Evolutionary conservation across 2,113 vertebrate species (phyloP), one percentile per base, ranked within the genome.

Genomic region (Nettapus auritus): DNA sequence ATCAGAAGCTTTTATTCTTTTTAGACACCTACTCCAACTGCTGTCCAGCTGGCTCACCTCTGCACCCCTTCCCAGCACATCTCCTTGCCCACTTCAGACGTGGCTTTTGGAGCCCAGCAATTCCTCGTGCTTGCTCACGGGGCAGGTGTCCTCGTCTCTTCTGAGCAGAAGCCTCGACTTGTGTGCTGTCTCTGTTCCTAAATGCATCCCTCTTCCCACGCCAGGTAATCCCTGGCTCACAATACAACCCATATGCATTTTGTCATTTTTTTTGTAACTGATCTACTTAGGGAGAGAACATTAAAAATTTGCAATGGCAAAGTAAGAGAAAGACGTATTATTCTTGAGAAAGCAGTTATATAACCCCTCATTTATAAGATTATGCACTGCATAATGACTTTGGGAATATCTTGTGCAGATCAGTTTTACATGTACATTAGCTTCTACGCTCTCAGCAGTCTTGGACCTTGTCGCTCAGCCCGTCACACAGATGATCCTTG

Each of bases 321-420:
- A 84, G 86, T 74, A 94, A 75, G n/a, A 36, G n/a, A 46, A 81
- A 92, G 93, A 71, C 3, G 2, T 50, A 70, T 40, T 82, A 69
- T 84, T 82, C 71, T 79, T 68, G 34, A 88, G 66, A 91, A 89
- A 14, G 26, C 53, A 79, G 60, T 68, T 94, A 91, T 48, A 67
- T 55, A 95, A 89, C 57, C 31, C 20, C 38, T 91, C 52, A 86
- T 87, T 95, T 95, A 21, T 50, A 80, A 86, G 78, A 81, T 69
- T 82, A 85, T 91, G 94, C 82, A 68, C 16, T 42, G 53, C 94
- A 90, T 81, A 89, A 94, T 50, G 63, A 87, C 64, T 96, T 83
- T 6, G 38, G 73, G 48, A 95, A 52, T 78, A 81, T 46, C 70
- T 80, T 53, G 57, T 57, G 79, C 93, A 91, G 70, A 94, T 79